Conservation (phyloP, 2,888 invertebrate genomes). For the Corbicula japonica region DNA sequence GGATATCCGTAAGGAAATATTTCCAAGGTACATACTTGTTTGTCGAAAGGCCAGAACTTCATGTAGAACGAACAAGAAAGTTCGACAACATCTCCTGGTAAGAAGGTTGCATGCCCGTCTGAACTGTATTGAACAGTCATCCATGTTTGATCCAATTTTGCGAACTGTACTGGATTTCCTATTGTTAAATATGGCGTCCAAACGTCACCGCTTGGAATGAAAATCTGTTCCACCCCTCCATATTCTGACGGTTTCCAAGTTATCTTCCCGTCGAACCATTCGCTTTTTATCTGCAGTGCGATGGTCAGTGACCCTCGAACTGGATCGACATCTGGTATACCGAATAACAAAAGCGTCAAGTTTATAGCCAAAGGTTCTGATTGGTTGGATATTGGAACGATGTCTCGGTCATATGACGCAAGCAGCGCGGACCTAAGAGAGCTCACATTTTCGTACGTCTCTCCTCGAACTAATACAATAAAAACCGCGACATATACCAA, state of each 20-base stretch:
- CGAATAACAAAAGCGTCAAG: slow-evolving; percentile 1
- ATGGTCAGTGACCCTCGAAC: slow-evolving; percentile 7
- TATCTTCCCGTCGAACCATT: too few relatives aligned
- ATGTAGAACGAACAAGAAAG: slow-evolving; percentile 24
- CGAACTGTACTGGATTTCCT: too few relatives aligned
- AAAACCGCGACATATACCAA: too few relatives aligned
- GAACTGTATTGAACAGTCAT: too few relatives aligned
- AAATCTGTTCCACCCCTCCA: too few relatives aligned
- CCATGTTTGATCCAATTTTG: too few relatives aligned
- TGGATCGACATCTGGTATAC: slow-evolving; percentile 13
- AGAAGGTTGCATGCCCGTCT: too few relatives aligned
- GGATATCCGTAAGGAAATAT: slow-evolving; percentile 16
- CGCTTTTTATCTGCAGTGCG: background rate
- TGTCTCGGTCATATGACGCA: background rate
- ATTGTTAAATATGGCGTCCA: too few relatives aligned
- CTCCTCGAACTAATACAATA: too few relatives aligned
- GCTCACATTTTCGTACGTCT: slow-evolving; percentile 13
- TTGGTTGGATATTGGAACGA: slow-evolving; percentile 9
- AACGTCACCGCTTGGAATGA: too few relatives aligned
- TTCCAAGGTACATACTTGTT: slow-evolving; percentile 16
- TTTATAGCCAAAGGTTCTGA: background rate
- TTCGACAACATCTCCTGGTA: slow-evolving; percentile 13
- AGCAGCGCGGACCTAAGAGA: background rate
- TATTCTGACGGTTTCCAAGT: too few relatives aligned
- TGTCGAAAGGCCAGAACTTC: slow-evolving; percentile 41